phyloP scores from a whole-genome alignment of 2,888 invertebrate genomes.

The Troides helena region DNA sequence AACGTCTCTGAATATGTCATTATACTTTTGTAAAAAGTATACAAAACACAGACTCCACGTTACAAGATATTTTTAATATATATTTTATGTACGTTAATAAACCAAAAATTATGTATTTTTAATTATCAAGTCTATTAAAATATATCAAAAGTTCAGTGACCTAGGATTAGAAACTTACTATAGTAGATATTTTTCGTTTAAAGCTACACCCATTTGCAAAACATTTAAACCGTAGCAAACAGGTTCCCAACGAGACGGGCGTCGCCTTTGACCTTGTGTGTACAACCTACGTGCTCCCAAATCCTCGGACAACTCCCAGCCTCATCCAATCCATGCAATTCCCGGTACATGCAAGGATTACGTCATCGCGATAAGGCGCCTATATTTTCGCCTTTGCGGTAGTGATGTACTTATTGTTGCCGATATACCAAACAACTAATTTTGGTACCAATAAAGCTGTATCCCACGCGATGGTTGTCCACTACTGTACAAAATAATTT shows the following conservation, averaged over 20 bases:
- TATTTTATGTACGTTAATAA: too few species aligned
- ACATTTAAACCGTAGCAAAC: not conserved
- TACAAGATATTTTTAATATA: too few species aligned
- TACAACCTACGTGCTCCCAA: constrained; percentile 28
- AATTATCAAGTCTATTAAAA: too few species aligned
- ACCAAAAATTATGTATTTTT: too few species aligned
- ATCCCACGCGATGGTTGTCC: not conserved
- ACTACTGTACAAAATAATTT: too few species aligned
- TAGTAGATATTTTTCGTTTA: too few species aligned
- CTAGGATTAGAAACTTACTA: too few species aligned
- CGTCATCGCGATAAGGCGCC: constrained; percentile 57
- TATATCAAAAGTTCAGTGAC: too few species aligned
- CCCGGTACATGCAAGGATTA: constrained; percentile 53
- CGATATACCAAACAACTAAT: constrained; percentile 5
- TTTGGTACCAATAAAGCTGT: not conserved
- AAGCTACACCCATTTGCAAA: not conserved
- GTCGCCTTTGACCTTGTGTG: constrained; percentile 28
- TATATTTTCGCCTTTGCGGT: constrained; percentile 36
- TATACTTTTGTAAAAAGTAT: too few species aligned
- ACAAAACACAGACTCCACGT: too few species aligned
- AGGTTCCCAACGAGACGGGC: constrained; percentile 27
- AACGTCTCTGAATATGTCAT: too few species aligned
- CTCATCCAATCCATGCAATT: constrained; percentile 43
- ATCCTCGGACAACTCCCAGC: constrained; percentile 25
- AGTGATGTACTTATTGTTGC: constrained; percentile 29